phyloP scores from a whole-genome alignment of 2,113 vertebrate genomes.

The Poicephalus meyeri region DNA sequence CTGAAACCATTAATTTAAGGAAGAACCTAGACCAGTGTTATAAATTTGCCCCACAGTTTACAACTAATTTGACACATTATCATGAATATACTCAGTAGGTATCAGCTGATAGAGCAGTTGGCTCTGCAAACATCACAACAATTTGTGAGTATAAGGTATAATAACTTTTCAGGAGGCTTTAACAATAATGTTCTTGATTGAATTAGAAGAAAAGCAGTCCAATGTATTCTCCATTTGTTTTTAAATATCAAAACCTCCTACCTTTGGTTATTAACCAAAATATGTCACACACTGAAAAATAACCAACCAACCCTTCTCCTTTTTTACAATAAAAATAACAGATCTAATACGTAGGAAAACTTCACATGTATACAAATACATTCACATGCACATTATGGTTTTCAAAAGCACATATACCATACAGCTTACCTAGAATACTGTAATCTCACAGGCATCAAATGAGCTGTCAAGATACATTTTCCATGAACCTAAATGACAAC shows the following conservation, averaged over 20 bases:
- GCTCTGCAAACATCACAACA: neutral
- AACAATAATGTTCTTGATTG: accelerated
- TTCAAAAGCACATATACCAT: neutral
- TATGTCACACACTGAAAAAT: neutral
- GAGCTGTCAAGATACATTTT: neutral
- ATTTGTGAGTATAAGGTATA: neutral
- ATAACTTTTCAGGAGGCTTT: neutral
- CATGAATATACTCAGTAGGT: neutral
- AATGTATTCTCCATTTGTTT: neutral
- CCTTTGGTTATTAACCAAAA: neutral
- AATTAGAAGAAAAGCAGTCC: neutral
- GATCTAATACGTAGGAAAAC: neutral
- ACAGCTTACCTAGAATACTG: neutral
- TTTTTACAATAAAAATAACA: neutral
- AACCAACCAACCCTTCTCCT: neutral
- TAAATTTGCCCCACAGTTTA: neutral
- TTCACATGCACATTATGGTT: neutral
- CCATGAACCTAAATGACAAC: neutral
- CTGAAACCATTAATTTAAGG: neutral
- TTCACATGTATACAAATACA: neutral
- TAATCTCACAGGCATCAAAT: neutral
- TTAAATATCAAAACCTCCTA: neutral
- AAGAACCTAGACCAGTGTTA: neutral
- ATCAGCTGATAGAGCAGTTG: neutral
- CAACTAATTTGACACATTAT: neutral